A percentile compares a stretch with the other conserved stretches of the same genome.
Conservation (phyloP, 2,797 vertebrate genomes). For the Crenuchus spilurus region DNA sequence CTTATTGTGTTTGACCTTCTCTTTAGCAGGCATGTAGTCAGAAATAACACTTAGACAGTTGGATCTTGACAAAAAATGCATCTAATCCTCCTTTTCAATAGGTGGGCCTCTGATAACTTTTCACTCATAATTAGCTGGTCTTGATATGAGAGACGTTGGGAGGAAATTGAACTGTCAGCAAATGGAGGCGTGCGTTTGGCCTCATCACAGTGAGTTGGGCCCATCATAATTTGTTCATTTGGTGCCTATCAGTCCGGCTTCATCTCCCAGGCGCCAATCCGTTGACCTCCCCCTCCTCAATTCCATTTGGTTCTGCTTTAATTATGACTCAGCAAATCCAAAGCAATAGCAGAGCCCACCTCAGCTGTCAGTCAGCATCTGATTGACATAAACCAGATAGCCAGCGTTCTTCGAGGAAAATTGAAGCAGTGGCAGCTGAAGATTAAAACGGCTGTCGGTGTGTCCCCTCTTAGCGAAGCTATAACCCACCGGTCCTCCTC, state of each 20-base stretch:
- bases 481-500: conserved; percentile 43
- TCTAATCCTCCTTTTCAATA: conserved; percentile 85
- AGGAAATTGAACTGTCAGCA: conserved; percentile 99
- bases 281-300: conserved; percentile 94
- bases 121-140: conserved; percentile 99
- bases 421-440: conserved; percentile 78
- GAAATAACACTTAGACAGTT: conserved; percentile 99
- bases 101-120: conserved; percentile 98
- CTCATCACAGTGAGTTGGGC: conserved; percentile 99
- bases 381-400: conserved; percentile 93
- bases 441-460: conserved; percentile 53
- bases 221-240: conserved; percentile 99
- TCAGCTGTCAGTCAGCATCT: conserved; percentile 90
- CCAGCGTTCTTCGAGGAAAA: conserved; percentile 63
- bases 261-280: conserved; percentile 90
- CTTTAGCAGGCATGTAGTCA: conserved; percentile 82
- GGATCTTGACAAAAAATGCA: conserved; percentile 88
- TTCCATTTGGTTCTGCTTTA: conserved; percentile 93
- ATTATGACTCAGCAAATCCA: conserved; percentile 92
- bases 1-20: conserved; percentile 85
- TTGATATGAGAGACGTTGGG: conserved; percentile 98
- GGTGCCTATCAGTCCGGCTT: conserved; percentile 99
- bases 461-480: conserved; percentile 48
- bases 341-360: conserved; percentile 92
- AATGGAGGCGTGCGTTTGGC: conserved; percentile 98